A percentile compares a stretch with the other conserved stretches of the same genome.
Conservation (phyloP, 2,888 invertebrate species). For the Brenthis hecate region DNA sequence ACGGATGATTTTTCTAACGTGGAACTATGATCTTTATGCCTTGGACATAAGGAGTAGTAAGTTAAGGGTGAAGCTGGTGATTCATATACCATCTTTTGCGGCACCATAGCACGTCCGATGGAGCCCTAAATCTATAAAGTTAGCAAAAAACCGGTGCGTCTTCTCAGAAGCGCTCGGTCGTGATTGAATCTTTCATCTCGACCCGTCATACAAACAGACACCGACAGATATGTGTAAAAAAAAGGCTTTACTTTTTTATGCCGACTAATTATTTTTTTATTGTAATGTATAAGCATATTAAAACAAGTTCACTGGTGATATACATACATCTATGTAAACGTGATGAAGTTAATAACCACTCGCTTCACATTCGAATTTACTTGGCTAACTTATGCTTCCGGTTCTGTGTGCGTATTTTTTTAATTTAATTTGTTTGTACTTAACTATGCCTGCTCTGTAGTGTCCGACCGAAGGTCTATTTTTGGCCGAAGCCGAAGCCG, state of each 20-base stretch:
- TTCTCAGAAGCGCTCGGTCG: conserved; percentile 70
- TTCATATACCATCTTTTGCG: conserved; percentile 23
- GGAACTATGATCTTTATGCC: conserved; percentile 6
- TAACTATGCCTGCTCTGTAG: too few species aligned
- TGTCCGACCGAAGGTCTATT: too few species aligned
- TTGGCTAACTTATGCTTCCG: too few species aligned
- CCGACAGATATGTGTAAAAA: conserved; percentile 50
- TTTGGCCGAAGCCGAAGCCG: too few species aligned
- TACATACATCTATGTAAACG: conserved; percentile 14
- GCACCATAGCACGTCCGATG: conserved; percentile 42
- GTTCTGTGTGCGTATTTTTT: too few species aligned
- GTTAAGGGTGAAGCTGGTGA: neutral
- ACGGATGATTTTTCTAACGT: neutral
- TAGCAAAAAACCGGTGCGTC: conserved; percentile 53
- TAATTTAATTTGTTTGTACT: too few species aligned
- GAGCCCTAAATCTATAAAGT: conserved; percentile 58
- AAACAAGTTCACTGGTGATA: conserved; percentile 24
- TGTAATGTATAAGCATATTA: conserved; percentile 38
- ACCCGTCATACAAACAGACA: conserved; percentile 54
- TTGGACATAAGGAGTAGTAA: neutral
- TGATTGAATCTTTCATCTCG: conserved; percentile 76
- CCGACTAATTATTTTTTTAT: conserved; percentile 60
- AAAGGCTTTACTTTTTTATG: conserved; percentile 56
- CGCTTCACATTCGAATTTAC: too few species aligned
- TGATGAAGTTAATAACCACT: neutral